phyloP scores from a whole-genome alignment of 2,797 vertebrate species.

The Cyclopterus lumpus region DNA sequence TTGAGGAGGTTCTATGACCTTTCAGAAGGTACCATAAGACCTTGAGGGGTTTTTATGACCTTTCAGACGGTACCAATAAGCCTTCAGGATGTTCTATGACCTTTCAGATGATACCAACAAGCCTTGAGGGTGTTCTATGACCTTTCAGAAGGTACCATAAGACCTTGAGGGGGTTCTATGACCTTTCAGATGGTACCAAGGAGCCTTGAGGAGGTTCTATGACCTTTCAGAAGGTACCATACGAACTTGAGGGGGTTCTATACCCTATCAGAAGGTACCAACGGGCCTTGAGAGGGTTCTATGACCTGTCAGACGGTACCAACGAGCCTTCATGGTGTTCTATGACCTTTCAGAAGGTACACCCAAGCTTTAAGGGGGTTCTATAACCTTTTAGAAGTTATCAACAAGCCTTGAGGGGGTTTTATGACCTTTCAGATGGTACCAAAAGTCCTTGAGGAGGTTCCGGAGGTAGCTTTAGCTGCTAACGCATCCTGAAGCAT shows the following conservation, averaged over 20 bases:
- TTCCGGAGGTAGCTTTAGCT: neutral
- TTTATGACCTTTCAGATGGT: neutral
- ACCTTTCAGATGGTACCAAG: neutral
- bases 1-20: neutral
- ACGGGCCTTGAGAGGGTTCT: neutral
- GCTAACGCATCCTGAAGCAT: neutral
- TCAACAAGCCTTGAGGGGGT: neutral
- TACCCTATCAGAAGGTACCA: neutral
- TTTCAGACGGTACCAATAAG: neutral
- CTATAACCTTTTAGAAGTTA: neutral
- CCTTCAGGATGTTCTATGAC: neutral
- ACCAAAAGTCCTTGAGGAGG: neutral
- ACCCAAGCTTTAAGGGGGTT: neutral
- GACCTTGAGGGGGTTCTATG: neutral
- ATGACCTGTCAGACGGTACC: too few relatives aligned
- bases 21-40: neutral
- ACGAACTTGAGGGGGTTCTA: neutral
- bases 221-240: neutral
- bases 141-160: neutral
- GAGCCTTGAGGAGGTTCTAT: neutral
- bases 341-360: neutral
- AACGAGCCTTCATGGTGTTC: neutral
- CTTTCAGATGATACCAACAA: too few relatives aligned
- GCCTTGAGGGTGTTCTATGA: neutral
- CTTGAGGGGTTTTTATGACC: neutral